phyloP scores from a whole-genome alignment of 2,888 invertebrate genomes.

The Cerastoderma edule region DNA sequence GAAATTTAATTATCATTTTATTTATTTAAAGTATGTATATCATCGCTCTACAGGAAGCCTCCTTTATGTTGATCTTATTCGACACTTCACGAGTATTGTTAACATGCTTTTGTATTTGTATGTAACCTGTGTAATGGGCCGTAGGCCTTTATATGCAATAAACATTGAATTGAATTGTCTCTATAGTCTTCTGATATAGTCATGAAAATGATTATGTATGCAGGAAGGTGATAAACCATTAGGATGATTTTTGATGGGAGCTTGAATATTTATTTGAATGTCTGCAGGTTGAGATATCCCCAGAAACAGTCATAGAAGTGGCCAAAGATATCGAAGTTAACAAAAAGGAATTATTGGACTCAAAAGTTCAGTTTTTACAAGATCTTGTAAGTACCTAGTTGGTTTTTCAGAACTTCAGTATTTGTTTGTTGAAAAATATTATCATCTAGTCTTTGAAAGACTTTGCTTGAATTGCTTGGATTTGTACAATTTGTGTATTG shows the following conservation, averaged over 20 bases:
- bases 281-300: conserved; percentile 74
- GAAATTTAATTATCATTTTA: too few species aligned
- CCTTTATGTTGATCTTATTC: too few species aligned
- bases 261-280: background rate
- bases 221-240: background rate
- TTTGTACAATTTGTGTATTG: background rate
- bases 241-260: background rate
- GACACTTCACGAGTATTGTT: too few species aligned
- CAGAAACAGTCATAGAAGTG: conserved; percentile 60
- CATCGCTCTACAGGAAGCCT: too few species aligned
- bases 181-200: too few species aligned
- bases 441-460: background rate
- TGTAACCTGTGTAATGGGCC: too few species aligned
- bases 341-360: conserved; percentile 53
- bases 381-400: conserved; percentile 58
- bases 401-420: too few species aligned
- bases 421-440: background rate
- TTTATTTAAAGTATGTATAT: too few species aligned
- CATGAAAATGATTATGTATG: background rate
- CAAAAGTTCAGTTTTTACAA: conserved; percentile 67
- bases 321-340: conserved; percentile 51
- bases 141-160: too few species aligned
- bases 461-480: background rate
- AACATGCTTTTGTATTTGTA: too few species aligned
- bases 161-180: too few species aligned